Evolutionary conservation across 2,888 invertebrate genomes (phyloP), one percentile per base, ranked within the genome.

Genomic region (Reticulitermes lucifugus): DNA sequence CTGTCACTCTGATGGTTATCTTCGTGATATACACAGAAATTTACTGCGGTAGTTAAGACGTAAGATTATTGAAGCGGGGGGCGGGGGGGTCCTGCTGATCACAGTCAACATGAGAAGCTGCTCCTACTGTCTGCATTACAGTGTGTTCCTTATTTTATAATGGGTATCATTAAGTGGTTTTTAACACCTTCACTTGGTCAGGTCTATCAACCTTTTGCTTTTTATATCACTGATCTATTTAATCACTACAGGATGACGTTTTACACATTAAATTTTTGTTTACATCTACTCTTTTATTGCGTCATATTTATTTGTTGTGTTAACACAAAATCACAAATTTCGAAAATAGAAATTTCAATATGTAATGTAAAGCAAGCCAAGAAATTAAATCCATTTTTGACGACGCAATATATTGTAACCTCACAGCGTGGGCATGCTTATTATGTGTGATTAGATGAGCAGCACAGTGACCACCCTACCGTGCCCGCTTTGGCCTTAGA

Each of bases 1-100:
- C 73, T 73, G 73, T 73, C 73, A 73, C 73, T 18, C 73, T 35
- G 73, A 73, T 41, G 41, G 12, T 73, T 73, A 73, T 73, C 73
- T 73, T 21, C 21, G 41, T 73, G 73, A 73, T 73, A 10, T 73
- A 73, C 73, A 73, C 73, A 73, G 73, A 73, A 73, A 73, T 35
- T 73, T 41, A 73, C 41, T 73, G 29, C 41, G 73, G 73, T 29
- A 35, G 73, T 73, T 73, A 73, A 41, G 73, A 10, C 6, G 10
- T 18, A 35, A 12, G 14, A 41, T 73, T 73, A 73, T 73, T 35
- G 41, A 41, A 12, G 70, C 6, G 4, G 35, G 35, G 35, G 35
- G 35, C 3, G 4, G 35, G 35, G 25, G 12, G 6, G 25, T 29
- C 18, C 2, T 71, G 35, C 71, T n/a, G 9, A 73, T 73, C 21